Evolutionary conservation across 2,888 invertebrate genomes (phyloP).

Genomic region (Ectobius pallidus): DNA sequence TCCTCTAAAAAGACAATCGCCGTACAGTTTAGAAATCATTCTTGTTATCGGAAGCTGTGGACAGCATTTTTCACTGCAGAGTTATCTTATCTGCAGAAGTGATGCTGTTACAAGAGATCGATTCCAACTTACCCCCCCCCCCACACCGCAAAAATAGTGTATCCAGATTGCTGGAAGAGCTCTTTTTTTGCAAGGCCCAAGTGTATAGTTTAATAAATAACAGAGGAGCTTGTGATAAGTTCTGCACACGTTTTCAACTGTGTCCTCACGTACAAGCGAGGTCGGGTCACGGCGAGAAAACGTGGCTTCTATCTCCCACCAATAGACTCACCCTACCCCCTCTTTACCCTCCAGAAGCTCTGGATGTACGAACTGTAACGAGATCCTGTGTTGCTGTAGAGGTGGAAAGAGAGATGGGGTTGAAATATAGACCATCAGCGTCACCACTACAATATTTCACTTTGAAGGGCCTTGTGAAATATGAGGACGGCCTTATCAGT

Average conservation of each 20-base stretch:
- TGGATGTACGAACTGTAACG: neutral
- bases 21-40: too few species aligned
- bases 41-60: too few species aligned
- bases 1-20: too few species aligned
- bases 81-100: too few species aligned
- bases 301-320: neutral
- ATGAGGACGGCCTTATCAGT: constrained; percentile 2
- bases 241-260: neutral
- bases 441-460: constrained; percentile 1
- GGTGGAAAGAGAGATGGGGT: neutral
- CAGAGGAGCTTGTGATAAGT: neutral
- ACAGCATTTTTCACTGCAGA: too few species aligned
- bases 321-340: neutral
- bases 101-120: too few species aligned
- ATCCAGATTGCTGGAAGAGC: neutral
- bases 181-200: neutral
- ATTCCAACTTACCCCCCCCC: neutral
- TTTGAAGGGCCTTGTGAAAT: constrained; percentile 8
- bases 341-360: neutral
- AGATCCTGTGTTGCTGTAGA: neutral
- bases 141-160: neutral
- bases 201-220: neutral
- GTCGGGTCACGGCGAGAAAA: neutral
- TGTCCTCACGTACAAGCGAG: neutral
- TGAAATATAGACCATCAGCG: constrained; percentile 14